A percentile compares a stretch with the other conserved stretches of the same genome.
Conservation (phyloP, 1,140 invertebrate genomes). For the Zeugodacus cucurbitae region DNA sequence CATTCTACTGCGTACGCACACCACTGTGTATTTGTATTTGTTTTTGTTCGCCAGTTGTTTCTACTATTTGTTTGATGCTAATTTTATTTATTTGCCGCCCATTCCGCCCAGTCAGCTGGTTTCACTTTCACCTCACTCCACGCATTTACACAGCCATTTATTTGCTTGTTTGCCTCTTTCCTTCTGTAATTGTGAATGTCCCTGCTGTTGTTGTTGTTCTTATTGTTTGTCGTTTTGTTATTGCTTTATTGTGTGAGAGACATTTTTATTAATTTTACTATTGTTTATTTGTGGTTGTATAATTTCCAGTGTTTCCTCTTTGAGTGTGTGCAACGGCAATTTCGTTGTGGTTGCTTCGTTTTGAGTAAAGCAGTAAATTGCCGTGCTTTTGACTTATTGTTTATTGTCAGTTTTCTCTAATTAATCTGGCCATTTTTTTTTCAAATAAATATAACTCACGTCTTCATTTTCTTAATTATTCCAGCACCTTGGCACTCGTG, state of each 20-base stretch:
- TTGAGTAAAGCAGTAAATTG: neutral
- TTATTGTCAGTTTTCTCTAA: neutral
- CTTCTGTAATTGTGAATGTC: too few relatives aligned
- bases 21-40: neutral
- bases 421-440: neutral
- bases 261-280: constrained; percentile 5
- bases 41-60: neutral
- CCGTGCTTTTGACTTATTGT: neutral
- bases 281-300: neutral
- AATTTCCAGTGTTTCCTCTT: neutral
- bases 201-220: neutral
- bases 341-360: neutral
- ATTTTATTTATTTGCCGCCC: constrained; percentile 24
- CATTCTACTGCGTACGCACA: neutral
- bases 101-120: neutral
- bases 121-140: neutral
- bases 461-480: neutral
- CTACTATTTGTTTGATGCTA: neutral
- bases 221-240: neutral
- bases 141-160: neutral
- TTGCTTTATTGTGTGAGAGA: neutral
- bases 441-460: too few relatives aligned
- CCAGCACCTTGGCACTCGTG: neutral
- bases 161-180: neutral
- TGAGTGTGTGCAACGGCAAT: neutral